Evolutionary conservation across 2,888 invertebrate genomes (phyloP), one percentile per base, ranked within the genome.

Genomic region (Stegana nigrithorax): DNA sequence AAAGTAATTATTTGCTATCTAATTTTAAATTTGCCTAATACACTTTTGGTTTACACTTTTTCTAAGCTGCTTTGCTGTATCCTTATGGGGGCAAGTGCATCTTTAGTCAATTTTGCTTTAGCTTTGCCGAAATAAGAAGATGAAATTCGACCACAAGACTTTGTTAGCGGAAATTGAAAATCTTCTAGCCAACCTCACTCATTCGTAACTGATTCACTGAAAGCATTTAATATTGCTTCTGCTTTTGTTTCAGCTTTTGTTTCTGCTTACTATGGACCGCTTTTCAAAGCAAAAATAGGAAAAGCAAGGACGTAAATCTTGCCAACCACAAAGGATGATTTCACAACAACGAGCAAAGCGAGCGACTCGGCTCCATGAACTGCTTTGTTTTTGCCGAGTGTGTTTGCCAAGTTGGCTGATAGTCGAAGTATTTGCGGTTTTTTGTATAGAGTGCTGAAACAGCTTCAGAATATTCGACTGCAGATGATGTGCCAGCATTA

Each of bases 141-240:
- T 59, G 32, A 47, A 59, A 45, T 21, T 62, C 50, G 67, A 68
- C 74, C 74, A 62, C 74, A 70, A 61, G 70, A 70, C 70, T 75
- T 70, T 60, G 66, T 60, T 64, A 67, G 60, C 75, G 77, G 75
- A 75, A 75, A 75, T 75, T 78, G 75, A 78, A 74, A 75, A 78
- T 25, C n/a, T 45, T 25, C 21, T 47, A 3, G 10, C 21, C 25
- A n/a, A 25, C 25, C 25, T n/a, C n/a, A 47, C 25, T 47, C 47
- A 47, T 23, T 47, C 47, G 47, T 47, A 47, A 47, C 21, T 47
- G 47, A 47, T 47, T 23, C 47, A 47, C 47, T 23, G 10, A 2
- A 14, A 17, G 39, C 10, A 39, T 39, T 39, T 29, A 10, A 7
- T 39, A 17, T 4, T 39, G 14, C 39, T n/a, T n/a, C 14, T n/a